A percentile compares a stretch with the other conserved stretches of the same genome.
These are phyloP conservation scores for Grallaria varia DNA, from an alignment of 2,113 vertebrate species.

Conservation along the genomic window DNA sequence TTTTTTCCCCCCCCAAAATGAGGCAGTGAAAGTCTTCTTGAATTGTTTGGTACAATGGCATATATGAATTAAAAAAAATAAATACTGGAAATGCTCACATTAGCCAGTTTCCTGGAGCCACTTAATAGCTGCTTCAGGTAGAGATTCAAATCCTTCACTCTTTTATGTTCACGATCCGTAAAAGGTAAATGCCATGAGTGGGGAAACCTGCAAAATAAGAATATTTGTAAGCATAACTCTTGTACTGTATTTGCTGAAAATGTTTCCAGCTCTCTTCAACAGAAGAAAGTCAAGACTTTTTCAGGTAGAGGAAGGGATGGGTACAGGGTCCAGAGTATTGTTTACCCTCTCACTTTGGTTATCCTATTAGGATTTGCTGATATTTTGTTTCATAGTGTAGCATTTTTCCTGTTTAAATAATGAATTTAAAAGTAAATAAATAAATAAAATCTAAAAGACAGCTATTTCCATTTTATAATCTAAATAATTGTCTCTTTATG, in stretches of 20 bases:
- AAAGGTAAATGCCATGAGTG: conserved; percentile 75
- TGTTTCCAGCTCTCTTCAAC: neutral
- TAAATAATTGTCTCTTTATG: neutral
- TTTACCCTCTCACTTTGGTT: neutral
- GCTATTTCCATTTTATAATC: neutral
- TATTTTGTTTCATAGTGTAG: neutral
- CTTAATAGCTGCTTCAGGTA: conserved; percentile 83
- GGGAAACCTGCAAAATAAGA: conserved; percentile 79
- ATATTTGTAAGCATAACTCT: neutral
- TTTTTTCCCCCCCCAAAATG: neutral
- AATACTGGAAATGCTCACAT: conserved; percentile 31
- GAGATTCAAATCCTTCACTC: conserved; percentile 78
- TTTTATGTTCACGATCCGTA: conserved; percentile 64
- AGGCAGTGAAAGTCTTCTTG: neutral
- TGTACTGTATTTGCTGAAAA: neutral
- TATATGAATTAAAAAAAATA: neutral
- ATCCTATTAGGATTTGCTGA: neutral
- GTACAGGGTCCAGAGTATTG: neutral
- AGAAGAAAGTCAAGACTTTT: neutral
- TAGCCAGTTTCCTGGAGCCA: conserved; percentile 62
- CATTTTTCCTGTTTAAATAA: neutral
- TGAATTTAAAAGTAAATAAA: neutral
- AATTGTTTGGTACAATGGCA: neutral
- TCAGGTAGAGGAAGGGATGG: neutral
- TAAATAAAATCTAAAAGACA: neutral